Evolutionary conservation across 2,797 vertebrate species (phyloP).

Genomic region (Galago senegalensis): DNA sequence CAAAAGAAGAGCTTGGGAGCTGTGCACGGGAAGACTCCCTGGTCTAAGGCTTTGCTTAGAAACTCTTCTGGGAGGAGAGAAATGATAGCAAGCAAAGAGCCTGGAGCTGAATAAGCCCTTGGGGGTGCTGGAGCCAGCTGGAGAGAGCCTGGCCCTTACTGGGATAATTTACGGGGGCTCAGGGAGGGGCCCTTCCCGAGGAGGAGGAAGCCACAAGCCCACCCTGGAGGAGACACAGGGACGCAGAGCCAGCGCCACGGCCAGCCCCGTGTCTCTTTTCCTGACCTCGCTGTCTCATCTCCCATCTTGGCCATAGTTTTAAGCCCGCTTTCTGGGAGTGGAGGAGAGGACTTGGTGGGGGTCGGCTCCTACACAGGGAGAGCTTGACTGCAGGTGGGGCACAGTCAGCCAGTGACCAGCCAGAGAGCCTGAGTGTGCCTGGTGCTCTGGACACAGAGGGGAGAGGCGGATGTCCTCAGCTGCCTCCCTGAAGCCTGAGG

Average conservation of each 20-base stretch:
- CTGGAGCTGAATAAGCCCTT: background rate
- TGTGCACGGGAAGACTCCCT: rapidly evolving
- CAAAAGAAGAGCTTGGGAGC: background rate
- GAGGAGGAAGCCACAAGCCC: background rate
- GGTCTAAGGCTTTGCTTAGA: background rate
- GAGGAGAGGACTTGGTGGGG: background rate
- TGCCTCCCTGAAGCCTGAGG: too few relatives aligned
- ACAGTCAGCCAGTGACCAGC: too few relatives aligned
- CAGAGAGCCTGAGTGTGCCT: rapidly evolving
- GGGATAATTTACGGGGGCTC: too few relatives aligned
- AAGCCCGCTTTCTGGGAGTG: rapidly evolving
- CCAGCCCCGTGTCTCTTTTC: rapidly evolving
- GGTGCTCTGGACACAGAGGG: background rate
- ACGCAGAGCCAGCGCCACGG: rapidly evolving
- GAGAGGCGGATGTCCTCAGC: too few relatives aligned
- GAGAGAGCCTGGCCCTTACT: rapidly evolving
- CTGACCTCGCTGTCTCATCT: background rate
- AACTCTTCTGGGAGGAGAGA: background rate
- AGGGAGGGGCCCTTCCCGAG: background rate
- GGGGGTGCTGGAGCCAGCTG: background rate
- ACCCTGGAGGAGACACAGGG: rapidly evolving
- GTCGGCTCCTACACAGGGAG: rapidly evolving
- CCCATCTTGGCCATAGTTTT: rapidly evolving
- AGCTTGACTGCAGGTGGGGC: rapidly evolving
- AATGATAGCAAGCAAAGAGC: background rate